Base-by-base conservation (phyloP, 2,888 invertebrate genomes). In the Pristionchus entomophagus region DNA sequence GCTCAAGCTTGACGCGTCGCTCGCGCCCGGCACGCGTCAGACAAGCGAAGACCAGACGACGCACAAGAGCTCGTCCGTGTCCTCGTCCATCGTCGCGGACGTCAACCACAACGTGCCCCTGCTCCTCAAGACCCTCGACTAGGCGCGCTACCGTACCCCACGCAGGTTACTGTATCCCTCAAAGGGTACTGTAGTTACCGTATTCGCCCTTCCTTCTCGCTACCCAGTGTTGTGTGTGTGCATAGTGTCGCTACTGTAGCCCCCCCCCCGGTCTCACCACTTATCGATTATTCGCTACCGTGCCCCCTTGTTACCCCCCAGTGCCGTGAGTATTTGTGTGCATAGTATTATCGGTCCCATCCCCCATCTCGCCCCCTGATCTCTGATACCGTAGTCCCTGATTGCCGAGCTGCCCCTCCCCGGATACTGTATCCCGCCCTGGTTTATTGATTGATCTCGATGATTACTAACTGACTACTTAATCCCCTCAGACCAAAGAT, bases 391-490 rank as follows among this genome's bases (percentile, higher is more conserved):
- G 45, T 45, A 45, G 45, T 45, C 14, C 14, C n/a, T 56, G 56
- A 56, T 56, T 22, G 56, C n/a, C 56, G 14, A 45, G 8, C 14
- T 56, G 56, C 22, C 56, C n/a, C n/a, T n/a, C n/a, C n/a, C n/a
- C n/a, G n/a, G n/a, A n/a, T n/a, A 14, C 38, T 62, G 38, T 69
- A 38, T 19, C 22, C 38, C 14, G 32, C 5, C n/a, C 38, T 69
- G 41, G 69, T 69, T 69, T 69, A 69, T 69, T 69, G 69, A 69
- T 69, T 38, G 69, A 69, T 69, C 69, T 69, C 69, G 69, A 69
- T 69, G 38, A 41, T 19, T 56, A 22, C n/a, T 45, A 56, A 35
- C 12, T 17, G 59, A 59, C 26, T 59, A 53, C 53, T 53, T 19
- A 17, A 35, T 17, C 35, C 35, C 22, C 19, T 35, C 35, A 14